Base-by-base conservation (phyloP, 2,888 invertebrate genomes). In the Andricus quercusramuli region DNA sequence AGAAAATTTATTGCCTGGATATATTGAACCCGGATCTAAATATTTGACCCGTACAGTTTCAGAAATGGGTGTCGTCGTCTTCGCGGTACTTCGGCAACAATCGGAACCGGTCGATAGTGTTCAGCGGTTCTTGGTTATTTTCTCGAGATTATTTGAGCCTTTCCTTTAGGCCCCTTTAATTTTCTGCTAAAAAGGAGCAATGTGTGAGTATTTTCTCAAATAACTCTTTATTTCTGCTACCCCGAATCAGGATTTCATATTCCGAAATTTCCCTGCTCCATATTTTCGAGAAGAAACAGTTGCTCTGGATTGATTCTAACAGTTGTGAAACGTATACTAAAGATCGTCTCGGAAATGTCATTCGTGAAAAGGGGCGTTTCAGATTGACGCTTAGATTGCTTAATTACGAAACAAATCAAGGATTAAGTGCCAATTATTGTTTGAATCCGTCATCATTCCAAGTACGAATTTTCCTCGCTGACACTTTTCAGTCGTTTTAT, bases 331-430 rank as follows among this genome's bases (percentile, higher is more conserved):
- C 70, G 70, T 74, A 47, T 47, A 56, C 32, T 62, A 17, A 62
- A 62, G 62, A 56, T 67, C 68, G 67, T 81, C 67, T 78, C 82
- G 67, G 83, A 86, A 89, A 88, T 91, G 90, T 90, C 89, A 90
- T 87, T 89, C 86, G 79, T 85, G 77, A 86, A 88, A 88, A 83
- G 86, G 90, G 88, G 88, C 87, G 89, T 89, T 86, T 85, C 83
- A 83, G 80, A 80, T 81, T 77, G 67, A 79, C 64, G 79, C 65
- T 62, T 77, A 77, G 77, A 70, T 74, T 78, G 11, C 64, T 29
- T 29, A 47, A 70, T 62, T 64, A 74, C 56, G 56, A 74, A 56
- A 56, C n/a, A 74, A 74, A 56, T 74, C 32, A 56, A 56, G 51
- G 29, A 62, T 47, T 59, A 78, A 74, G n/a, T 59, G 47, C n/a